Evolutionary conservation across 64 coral and sea anemone species (phyloP).

Genomic region (Dendronephthya gigantea): DNA sequence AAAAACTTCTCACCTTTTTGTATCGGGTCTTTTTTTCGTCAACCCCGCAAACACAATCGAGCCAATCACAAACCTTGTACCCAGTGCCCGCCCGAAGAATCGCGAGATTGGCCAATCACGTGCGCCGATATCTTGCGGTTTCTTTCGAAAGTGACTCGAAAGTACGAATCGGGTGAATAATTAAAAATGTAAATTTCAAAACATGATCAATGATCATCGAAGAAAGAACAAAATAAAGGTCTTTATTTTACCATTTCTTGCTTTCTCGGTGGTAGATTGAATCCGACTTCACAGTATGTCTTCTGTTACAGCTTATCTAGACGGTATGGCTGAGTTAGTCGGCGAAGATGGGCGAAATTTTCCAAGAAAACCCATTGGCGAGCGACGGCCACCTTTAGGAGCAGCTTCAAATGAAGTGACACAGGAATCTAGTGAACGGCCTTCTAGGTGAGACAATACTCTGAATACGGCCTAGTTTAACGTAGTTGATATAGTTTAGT

Average conservation of each 20-base stretch:
- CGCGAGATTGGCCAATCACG: too few relatives aligned
- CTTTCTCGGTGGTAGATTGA: neutral
- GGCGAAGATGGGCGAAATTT: neutral
- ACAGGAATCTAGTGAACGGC: neutral
- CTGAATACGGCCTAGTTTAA: too few relatives aligned
- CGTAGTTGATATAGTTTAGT: too few relatives aligned
- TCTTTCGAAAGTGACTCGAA: too few relatives aligned
- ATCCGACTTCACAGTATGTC: neutral
- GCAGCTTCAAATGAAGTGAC: neutral
- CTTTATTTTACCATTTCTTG: neutral
- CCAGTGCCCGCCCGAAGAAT: too few relatives aligned
- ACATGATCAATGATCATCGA: neutral
- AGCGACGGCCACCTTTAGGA: neutral
- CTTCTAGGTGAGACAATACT: neutral
- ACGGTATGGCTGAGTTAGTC: neutral
- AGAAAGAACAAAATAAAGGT: neutral
- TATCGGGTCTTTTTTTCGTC: too few relatives aligned
- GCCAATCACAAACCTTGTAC: too few relatives aligned
- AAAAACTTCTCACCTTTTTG: too few relatives aligned
- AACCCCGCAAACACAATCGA: too few relatives aligned
- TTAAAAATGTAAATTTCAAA: neutral
- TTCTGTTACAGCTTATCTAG: neutral
- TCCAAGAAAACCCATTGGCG: neutral
- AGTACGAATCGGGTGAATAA: neutral
- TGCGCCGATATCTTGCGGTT: too few relatives aligned